Percentiles rank a stretch among this genome's conserved stretches.
These are phyloP conservation scores for Paracentrotus lividus DNA, from an alignment of 53 echinoderm and acorn worm species.

Conservation along the genomic window DNA sequence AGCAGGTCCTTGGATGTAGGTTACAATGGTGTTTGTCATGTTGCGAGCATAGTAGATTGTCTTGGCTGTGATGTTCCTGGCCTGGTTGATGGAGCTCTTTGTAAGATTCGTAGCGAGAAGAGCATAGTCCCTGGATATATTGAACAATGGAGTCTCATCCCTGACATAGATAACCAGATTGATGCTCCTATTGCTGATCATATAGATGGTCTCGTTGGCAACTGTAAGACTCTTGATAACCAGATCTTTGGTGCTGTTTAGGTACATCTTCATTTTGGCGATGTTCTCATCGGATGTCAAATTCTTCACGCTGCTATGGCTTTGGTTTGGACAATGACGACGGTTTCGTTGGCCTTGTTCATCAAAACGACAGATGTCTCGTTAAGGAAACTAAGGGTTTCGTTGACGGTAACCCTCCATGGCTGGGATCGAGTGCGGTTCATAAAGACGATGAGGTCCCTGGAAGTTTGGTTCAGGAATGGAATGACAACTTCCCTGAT, in stretches of 20 bases:
- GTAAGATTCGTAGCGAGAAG: constrained; percentile 68
- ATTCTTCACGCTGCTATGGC: constrained; percentile 71
- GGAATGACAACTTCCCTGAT: constrained; percentile 61
- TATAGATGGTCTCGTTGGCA: constrained; percentile 67
- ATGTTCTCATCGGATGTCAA: constrained; percentile 75
- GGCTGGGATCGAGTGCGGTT: constrained; percentile 84
- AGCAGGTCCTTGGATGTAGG: constrained; percentile 54
- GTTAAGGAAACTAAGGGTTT: constrained; percentile 71
- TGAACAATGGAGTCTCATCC: constrained; percentile 66
- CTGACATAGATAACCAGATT: constrained; percentile 60
- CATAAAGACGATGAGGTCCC: constrained; percentile 58
- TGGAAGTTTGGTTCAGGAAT: constrained; percentile 48
- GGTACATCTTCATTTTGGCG: constrained; percentile 67
- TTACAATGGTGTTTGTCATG: constrained; percentile 56
- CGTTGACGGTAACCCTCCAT: constrained; percentile 72
- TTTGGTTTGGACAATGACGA: constrained; percentile 25
- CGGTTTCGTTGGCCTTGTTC: constrained; percentile 63
- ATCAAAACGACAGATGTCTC: constrained; percentile 67
- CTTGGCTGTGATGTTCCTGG: constrained; percentile 36
- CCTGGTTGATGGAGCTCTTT: not conserved
- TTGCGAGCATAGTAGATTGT: constrained; percentile 42
- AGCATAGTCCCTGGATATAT: constrained; percentile 76
- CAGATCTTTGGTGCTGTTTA: constrained; percentile 66
- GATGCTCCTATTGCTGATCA: constrained; percentile 61
- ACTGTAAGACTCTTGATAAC: constrained; percentile 48